phyloP scores from a whole-genome alignment of 1,140 invertebrate genomes.

The Maniola jurtina region DNA sequence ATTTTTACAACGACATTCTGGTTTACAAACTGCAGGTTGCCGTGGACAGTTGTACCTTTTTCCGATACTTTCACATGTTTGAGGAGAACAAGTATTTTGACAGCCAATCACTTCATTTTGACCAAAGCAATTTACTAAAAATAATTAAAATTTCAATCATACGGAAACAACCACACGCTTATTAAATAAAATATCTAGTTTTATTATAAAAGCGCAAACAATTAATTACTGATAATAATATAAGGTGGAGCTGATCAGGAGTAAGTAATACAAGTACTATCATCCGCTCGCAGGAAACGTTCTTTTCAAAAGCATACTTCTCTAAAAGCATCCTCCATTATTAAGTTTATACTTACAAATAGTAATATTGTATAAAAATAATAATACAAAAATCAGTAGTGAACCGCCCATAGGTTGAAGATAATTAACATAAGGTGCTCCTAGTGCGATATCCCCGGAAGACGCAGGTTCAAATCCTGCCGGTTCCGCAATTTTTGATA shows the following conservation, averaged over 20 bases:
- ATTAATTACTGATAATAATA: too few relatives aligned
- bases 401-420: too few relatives aligned
- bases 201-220: conserved; percentile 7
- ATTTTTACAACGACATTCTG: conserved; percentile 21
- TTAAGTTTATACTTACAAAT: too few relatives aligned
- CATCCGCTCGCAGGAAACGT: conserved; percentile 13
- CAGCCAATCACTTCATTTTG: conserved; percentile 25
- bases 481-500: too few relatives aligned
- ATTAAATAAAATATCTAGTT: too few relatives aligned
- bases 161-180: not conserved
- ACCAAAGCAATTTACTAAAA: conserved; percentile 20
- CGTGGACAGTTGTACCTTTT: conserved; percentile 28
- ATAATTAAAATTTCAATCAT: not conserved
- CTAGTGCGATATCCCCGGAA: too few relatives aligned
- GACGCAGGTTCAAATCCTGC: too few relatives aligned
- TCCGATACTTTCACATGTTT: conserved; percentile 43
- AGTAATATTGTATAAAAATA: too few relatives aligned
- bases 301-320: conserved; percentile 21
- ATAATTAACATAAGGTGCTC: too few relatives aligned
- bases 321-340: conserved; percentile 20
- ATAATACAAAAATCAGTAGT: too few relatives aligned
- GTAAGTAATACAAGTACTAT: conserved; percentile 38
- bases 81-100: conserved; percentile 17
- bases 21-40: conserved; percentile 17
- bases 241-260: conserved; percentile 16